Conservation (phyloP, 2,888 invertebrate species). For the Formica aserva region DNA sequence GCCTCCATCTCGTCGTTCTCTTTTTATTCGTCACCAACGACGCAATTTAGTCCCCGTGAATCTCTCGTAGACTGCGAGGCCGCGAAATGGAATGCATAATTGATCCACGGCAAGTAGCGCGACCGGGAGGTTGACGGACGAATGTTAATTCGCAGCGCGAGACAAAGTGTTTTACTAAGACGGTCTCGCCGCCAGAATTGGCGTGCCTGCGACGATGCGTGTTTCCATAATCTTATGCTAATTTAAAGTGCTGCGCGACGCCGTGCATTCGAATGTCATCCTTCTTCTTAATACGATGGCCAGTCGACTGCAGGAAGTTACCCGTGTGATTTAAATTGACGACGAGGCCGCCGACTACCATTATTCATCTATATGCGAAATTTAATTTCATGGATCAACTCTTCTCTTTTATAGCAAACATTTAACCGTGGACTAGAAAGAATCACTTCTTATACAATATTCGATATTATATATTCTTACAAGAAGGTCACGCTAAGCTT, state of each 20-base stretch:
- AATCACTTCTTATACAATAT: conserved; percentile 7
- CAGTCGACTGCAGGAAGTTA: conserved; percentile 42
- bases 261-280: conserved; percentile 73
- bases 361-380: conserved; percentile 37
- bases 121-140: conserved; percentile 56
- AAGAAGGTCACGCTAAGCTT: neutral
- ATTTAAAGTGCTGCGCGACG: conserved; percentile 64
- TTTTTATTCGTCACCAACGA: conserved; percentile 22
- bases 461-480: neutral
- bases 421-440: neutral
- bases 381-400: conserved; percentile 21
- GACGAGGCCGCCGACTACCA: conserved; percentile 19
- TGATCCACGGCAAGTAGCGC: conserved; percentile 65
- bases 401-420: neutral
- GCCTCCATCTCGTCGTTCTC: neutral
- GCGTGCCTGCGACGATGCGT: conserved; percentile 60
- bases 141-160: conserved; percentile 72
- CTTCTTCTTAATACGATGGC: conserved; percentile 60
- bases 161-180: conserved; percentile 64
- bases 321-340: conserved; percentile 49
- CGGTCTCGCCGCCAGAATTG: conserved; percentile 71
- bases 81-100: conserved; percentile 57
- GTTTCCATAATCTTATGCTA: conserved; percentile 79
- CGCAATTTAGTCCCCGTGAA: conserved; percentile 39
- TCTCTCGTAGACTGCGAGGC: conserved; percentile 39